phyloP scores from a whole-genome alignment of 2,888 invertebrate genomes.

The Brachylomia viminalis region DNA sequence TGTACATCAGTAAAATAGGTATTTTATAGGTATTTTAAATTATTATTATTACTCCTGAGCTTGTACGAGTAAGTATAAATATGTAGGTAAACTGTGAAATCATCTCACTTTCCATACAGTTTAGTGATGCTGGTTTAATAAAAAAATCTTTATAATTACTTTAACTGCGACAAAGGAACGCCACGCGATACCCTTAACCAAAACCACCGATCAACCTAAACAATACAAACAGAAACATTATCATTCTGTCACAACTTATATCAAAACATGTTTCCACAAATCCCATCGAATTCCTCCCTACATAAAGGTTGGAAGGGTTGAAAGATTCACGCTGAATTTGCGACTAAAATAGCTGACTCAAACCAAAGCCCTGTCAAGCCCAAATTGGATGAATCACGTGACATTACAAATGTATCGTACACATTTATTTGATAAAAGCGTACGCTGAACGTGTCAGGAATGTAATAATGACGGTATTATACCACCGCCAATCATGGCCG shows the following conservation, averaged over 20 bases:
- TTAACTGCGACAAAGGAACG: not conserved
- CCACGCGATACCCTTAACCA: not conserved
- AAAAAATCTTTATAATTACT: not conserved
- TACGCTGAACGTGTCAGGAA: constrained; percentile 84
- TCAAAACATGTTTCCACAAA: constrained; percentile 62
- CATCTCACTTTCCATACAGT: too few relatives aligned
- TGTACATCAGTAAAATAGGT: too few relatives aligned
- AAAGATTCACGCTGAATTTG: constrained; percentile 68
- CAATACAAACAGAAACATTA: constrained; percentile 38
- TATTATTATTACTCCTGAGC: too few relatives aligned
- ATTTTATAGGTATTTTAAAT: too few relatives aligned
- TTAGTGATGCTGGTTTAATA: not conserved
- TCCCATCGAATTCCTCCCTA: constrained; percentile 51
- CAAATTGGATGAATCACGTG: constrained; percentile 83
- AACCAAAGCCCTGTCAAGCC: constrained; percentile 80
- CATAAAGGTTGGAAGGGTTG: constrained; percentile 65
- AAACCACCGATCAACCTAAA: constrained; percentile 34
- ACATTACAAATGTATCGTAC: constrained; percentile 82
- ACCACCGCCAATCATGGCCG: constrained; percentile 80
- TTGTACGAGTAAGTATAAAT: too few relatives aligned
- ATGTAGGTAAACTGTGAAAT: not conserved
- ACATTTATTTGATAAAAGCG: constrained; percentile 86
- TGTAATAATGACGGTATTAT: constrained; percentile 83
- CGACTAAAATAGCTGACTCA: constrained; percentile 76
- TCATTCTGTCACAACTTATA: constrained; percentile 46